phyloP scores from a whole-genome alignment of 1,140 invertebrate genomes.

The Heliothis virescens region DNA sequence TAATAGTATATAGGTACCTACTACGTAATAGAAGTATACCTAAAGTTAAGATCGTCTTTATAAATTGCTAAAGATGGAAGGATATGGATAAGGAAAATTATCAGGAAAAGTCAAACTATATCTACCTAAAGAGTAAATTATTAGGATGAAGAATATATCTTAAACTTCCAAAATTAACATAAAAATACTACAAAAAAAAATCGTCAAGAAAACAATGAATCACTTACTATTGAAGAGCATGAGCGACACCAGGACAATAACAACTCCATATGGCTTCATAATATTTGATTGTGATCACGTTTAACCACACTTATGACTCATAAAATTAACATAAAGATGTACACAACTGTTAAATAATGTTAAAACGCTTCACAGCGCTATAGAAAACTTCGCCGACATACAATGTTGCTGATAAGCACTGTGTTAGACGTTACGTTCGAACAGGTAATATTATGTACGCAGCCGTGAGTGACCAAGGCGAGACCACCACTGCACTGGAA shows the following conservation, averaged over 20 bases:
- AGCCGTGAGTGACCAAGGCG: not conserved
- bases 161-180: not conserved
- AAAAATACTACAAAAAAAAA: not conserved
- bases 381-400: not conserved
- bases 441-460: slow-evolving; percentile 21
- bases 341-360: slow-evolving; percentile 18
- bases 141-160: too few relatives aligned
- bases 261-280: slow-evolving; percentile 55
- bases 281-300: slow-evolving; percentile 42
- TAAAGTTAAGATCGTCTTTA: too few relatives aligned
- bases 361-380: slow-evolving; percentile 34
- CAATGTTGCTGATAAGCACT: not conserved
- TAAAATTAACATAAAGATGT: slow-evolving; percentile 31
- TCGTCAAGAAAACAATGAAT: slow-evolving; percentile 6
- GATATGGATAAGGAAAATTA: too few relatives aligned
- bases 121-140: too few relatives aligned
- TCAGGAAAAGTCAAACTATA: too few relatives aligned
- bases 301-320: slow-evolving; percentile 29
- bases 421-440: slow-evolving; percentile 44
- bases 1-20: too few relatives aligned
- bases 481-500: slow-evolving; percentile 24
- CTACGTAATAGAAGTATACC: too few relatives aligned
- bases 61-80: too few relatives aligned
- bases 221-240: slow-evolving; percentile 53
- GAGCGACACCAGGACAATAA: slow-evolving; percentile 48